phyloP scores from a whole-genome alignment of 2,113 vertebrate species.

The Psephotus haematonotus region DNA sequence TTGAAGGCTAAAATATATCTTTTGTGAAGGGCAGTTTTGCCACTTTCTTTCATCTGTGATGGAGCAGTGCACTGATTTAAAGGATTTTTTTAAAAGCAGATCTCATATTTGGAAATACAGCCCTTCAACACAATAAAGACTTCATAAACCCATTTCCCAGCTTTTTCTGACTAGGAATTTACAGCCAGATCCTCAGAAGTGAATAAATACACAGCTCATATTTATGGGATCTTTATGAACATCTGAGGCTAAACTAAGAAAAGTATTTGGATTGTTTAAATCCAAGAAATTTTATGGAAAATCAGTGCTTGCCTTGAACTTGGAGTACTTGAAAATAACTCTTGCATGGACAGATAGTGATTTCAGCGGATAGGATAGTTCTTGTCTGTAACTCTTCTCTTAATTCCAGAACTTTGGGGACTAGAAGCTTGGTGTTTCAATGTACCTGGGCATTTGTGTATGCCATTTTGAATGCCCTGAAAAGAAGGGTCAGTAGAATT shows the following conservation, averaged over 20 bases:
- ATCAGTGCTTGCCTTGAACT: not conserved
- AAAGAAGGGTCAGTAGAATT: not conserved
- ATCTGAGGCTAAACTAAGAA: not conserved
- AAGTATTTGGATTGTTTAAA: not conserved
- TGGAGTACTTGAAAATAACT: conserved; percentile 27
- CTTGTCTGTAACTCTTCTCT: not conserved
- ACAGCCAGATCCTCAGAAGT: not conserved
- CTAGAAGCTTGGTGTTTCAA: not conserved
- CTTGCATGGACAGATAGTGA: not conserved
- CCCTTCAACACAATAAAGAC: not conserved
- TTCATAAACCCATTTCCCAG: not conserved
- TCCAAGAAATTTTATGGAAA: not conserved
- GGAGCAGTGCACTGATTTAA: not conserved
- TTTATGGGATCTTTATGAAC: not conserved
- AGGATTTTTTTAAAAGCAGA: not conserved
- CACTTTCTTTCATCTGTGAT: not conserved
- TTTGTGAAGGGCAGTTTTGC: not conserved
- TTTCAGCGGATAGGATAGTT: not conserved
- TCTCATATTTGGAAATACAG: not conserved
- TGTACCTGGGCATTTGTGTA: not conserved
- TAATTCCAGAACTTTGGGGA: not conserved
- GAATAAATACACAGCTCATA: not conserved
- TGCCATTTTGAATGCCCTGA: not conserved
- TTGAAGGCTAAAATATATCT: not conserved
- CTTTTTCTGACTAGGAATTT: not conserved